These are phyloP conservation scores for Acleris literana DNA, from an alignment of 2,888 invertebrate genomes.

Conservation along the genomic window DNA sequence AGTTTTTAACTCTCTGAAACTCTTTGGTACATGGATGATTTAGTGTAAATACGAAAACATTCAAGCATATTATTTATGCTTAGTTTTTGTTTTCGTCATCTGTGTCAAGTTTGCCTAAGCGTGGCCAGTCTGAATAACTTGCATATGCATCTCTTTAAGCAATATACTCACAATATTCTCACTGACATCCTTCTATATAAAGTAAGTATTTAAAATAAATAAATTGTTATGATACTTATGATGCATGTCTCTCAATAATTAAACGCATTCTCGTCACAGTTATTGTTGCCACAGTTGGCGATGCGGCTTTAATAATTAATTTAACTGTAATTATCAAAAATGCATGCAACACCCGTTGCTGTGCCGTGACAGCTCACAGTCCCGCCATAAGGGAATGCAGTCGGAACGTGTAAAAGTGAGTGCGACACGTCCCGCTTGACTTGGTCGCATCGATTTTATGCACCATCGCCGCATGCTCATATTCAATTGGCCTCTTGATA, in stretches of 20 bases:
- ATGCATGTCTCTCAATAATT: too few relatives aligned
- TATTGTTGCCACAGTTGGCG: too few relatives aligned
- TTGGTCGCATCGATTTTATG: conserved; percentile 62
- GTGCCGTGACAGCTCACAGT: conserved; percentile 43
- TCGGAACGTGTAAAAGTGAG: conserved; percentile 46
- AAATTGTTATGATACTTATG: too few relatives aligned
- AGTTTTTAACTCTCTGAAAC: not conserved
- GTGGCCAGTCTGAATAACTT: too few relatives aligned
- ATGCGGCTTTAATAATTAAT: conserved; percentile 18
- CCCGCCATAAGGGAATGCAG: conserved; percentile 48
- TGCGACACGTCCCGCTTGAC: conserved; percentile 46
- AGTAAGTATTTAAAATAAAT: too few relatives aligned
- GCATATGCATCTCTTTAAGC: too few relatives aligned
- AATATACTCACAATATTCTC: too few relatives aligned
- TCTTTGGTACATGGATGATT: not conserved
- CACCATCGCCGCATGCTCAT: conserved; percentile 59
- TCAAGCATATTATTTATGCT: too few relatives aligned
- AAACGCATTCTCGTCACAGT: too few relatives aligned
- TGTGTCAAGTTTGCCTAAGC: too few relatives aligned
- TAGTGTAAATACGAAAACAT: not conserved
- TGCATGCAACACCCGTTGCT: conserved; percentile 1
- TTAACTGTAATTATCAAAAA: conserved; percentile 11
- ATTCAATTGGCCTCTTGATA: conserved; percentile 66
- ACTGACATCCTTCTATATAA: too few relatives aligned
- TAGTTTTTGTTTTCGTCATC: too few relatives aligned